Base-by-base conservation (phyloP, 1,140 invertebrate genomes). In the Dufourea novaeangliae region DNA sequence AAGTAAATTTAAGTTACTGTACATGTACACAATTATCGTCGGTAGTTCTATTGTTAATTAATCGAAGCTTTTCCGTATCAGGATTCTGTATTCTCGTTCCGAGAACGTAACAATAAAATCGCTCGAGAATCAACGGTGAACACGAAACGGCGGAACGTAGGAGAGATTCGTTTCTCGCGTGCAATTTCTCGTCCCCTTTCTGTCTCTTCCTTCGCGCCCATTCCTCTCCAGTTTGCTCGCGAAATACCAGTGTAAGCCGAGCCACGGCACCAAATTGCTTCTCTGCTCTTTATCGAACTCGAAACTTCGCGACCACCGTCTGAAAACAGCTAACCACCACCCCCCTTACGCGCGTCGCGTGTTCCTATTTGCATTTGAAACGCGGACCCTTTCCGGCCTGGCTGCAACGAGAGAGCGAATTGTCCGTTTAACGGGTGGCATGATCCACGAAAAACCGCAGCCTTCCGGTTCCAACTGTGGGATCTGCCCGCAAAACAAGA, bases 401-500 rank as follows among this genome's bases (percentile, higher is more conserved):
- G n/a, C 27, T 22, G 46, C 29, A 56, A 62, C 41, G 72, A 61
- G 80, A 81, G 67, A 70, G 59, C 52, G 71, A 76, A 83, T 83
- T 83, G 78, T 50, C 46, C 70, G 39, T 63, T 80, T 83, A 83
- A 79, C 71, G 52, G 62, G 66, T 41, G 34, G 73, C 78, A 66
- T 54, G 56, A 57, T 44, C 46, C 70, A 52, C 29, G 78, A 71
- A 52, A 71, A 59, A 71, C 57, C 56, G 29, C 22, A 27, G 29
- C 17, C 39, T 62, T 46, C 69, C 29, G 10, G n/a, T 29, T 29
- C n/a, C 56, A 61, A 7, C 20, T 3, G n/a, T n/a, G 32, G 32
- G 29, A 29, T 29, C 57, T 61, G 11, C n/a, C 57, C 32, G n/a
- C 57, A 5, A 37, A 57, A 25, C 25, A 27, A n/a, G n/a, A n/a